Evolutionary conservation across 2,888 invertebrate genomes (phyloP).

Genomic region (Ornithoptera priamus): DNA sequence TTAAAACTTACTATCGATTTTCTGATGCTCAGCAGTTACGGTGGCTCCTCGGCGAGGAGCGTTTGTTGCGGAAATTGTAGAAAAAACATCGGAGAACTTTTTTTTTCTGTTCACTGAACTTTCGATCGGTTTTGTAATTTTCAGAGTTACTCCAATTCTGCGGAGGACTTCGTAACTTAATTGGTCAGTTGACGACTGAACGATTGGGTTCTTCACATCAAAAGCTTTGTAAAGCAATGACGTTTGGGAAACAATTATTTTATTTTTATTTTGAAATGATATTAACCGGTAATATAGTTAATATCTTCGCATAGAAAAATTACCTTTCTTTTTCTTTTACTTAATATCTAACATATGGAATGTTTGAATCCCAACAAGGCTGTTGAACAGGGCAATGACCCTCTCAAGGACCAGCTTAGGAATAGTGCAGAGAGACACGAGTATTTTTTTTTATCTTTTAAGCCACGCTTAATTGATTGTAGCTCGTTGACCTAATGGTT

Average conservation of each 20-base stretch:
- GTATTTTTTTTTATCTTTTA: too few relatives aligned
- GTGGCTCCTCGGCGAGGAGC: neutral
- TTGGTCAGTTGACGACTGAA: neutral
- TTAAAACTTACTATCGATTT: slow-evolving; percentile 40
- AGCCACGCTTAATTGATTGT: too few relatives aligned
- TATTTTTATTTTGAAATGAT: neutral
- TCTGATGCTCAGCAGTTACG: slow-evolving; percentile 32
- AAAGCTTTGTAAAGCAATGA: neutral
- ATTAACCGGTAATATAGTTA: neutral
- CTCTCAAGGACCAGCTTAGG: too few relatives aligned
- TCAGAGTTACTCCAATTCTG: slow-evolving; percentile 1
- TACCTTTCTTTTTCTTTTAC: too few relatives aligned
- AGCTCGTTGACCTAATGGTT: too few relatives aligned
- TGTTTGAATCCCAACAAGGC: too few relatives aligned
- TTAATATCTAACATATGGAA: too few relatives aligned
- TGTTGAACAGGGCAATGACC: too few relatives aligned
- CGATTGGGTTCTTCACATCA: neutral
- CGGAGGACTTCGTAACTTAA: neutral
- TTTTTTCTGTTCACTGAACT: neutral
- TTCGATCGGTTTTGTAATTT: neutral
- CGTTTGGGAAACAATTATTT: neutral
- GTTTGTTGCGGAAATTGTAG: too few relatives aligned
- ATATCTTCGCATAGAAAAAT: neutral
- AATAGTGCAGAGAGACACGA: too few relatives aligned
- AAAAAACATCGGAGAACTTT: neutral